phyloP scores from a whole-genome alignment of 2,113 vertebrate genomes.

The Sinocyclocheilus rhinocerous region DNA sequence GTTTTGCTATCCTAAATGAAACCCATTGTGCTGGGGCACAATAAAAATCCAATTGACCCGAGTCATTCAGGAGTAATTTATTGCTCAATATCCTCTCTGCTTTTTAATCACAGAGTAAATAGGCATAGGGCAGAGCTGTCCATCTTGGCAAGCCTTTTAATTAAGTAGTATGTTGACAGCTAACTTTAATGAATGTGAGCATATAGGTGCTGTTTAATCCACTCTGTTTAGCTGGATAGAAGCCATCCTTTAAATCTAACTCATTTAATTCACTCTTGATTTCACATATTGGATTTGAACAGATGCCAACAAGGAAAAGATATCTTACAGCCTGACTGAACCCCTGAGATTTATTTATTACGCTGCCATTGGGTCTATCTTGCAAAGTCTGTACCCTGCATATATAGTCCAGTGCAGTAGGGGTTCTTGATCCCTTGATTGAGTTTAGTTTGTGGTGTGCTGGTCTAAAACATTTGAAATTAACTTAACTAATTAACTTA shows the following conservation, averaged over 20 bases:
- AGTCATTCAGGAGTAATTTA: slow-evolving; percentile 47
- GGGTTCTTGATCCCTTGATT: background rate
- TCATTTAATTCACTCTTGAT: slow-evolving; percentile 55
- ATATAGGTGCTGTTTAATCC: slow-evolving; percentile 65
- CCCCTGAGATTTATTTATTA: slow-evolving; percentile 10
- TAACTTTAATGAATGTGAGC: slow-evolving; percentile 63
- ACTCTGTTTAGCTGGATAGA: slow-evolving; percentile 63
- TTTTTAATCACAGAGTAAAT: slow-evolving; percentile 57
- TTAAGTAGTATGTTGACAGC: slow-evolving; percentile 62
- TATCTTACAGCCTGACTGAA: background rate
- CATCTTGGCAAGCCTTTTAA: slow-evolving; percentile 60
- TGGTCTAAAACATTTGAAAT: too few species aligned
- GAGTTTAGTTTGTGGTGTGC: too few species aligned
- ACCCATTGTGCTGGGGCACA: slow-evolving; percentile 9
- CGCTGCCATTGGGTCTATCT: too few species aligned
- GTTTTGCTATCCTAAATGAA: background rate
- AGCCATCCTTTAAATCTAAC: slow-evolving; percentile 67
- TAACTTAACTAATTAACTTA: too few species aligned
- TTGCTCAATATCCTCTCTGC: slow-evolving; percentile 20
- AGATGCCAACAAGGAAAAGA: slow-evolving; percentile 36
- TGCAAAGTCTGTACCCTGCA: background rate
- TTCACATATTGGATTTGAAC: slow-evolving; percentile 62
- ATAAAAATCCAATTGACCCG: slow-evolving; percentile 58
- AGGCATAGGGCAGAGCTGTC: slow-evolving; percentile 30
- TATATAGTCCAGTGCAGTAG: background rate